These are phyloP conservation scores for Pseudoatta argentina DNA, from an alignment of 1,140 invertebrate genomes.

Conservation along the genomic window DNA sequence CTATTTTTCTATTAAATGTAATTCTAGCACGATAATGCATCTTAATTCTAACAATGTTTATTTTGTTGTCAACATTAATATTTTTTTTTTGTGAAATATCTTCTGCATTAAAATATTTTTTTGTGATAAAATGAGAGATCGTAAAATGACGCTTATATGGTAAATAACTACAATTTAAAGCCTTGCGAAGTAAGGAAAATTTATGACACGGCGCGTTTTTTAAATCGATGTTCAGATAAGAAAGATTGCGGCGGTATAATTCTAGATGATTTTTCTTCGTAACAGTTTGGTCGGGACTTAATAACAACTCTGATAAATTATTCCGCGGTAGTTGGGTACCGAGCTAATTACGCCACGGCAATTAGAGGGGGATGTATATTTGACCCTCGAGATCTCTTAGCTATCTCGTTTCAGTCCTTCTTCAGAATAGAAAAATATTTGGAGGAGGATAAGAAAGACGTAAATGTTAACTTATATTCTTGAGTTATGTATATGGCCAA, in stretches of 20 bases:
- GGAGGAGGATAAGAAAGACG: not conserved
- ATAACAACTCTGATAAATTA: constrained; percentile 75
- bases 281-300: constrained; percentile 64
- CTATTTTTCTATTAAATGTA: constrained; percentile 3
- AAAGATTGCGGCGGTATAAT: constrained; percentile 47
- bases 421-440: constrained; percentile 25
- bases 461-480: constrained; percentile 16
- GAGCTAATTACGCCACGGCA: constrained; percentile 69
- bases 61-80: not conserved
- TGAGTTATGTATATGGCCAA: not conserved
- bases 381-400: constrained; percentile 73
- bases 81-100: not conserved
- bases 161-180: constrained; percentile 50
- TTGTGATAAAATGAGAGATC: not conserved
- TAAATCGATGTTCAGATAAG: constrained; percentile 60
- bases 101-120: not conserved
- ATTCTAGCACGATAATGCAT: not conserved
- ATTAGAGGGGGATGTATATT: constrained; percentile 76
- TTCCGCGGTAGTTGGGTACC: constrained; percentile 56
- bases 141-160: constrained; percentile 27
- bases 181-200: constrained; percentile 26
- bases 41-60: not conserved
- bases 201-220: constrained; percentile 46
- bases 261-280: constrained; percentile 50
- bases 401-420: constrained; percentile 46